Percentiles rank a stretch among this genome's conserved stretches.
These are phyloP conservation scores for Ibycter americanus DNA, from an alignment of 2,797 vertebrate species.

Conservation along the genomic window DNA sequence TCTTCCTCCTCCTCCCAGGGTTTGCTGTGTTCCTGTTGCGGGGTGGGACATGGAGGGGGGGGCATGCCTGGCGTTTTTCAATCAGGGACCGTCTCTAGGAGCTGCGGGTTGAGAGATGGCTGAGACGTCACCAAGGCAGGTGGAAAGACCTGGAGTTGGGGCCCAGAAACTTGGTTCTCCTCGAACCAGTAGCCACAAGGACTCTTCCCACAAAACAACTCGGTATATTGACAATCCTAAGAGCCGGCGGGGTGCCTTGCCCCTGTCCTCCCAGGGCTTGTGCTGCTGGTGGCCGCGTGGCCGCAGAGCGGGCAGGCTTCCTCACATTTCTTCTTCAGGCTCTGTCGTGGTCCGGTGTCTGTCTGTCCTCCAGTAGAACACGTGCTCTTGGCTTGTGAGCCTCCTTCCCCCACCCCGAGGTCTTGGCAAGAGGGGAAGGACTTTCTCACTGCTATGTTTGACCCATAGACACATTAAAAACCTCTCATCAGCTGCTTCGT, in stretches of 20 bases:
- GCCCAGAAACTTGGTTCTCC: neutral
- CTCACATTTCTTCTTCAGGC: neutral
- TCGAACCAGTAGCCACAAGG: neutral
- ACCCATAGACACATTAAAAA: neutral
- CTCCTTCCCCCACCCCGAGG: neutral
- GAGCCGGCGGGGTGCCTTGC: neutral
- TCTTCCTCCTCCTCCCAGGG: conserved; percentile 53
- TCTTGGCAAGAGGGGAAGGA: neutral
- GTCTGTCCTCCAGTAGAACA: neutral
- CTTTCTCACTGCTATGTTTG: neutral
- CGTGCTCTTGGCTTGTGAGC: neutral
- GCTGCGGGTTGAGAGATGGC: neutral
- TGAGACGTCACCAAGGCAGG: conserved; percentile 41
- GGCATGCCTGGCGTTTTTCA: conserved; percentile 71
- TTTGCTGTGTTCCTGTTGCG: conserved; percentile 63
- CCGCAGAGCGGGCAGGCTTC: neutral
- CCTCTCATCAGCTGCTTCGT: neutral
- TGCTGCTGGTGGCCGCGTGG: neutral
- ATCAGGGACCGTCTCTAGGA: conserved; percentile 74
- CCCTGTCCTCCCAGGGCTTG: conserved; percentile 33
- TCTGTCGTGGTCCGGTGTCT: neutral
- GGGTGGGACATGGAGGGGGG: neutral
- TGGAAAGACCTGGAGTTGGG: neutral
- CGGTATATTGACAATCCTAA: conserved; percentile 76
- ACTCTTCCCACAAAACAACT: neutral